Evolutionary conservation across 2,888 invertebrate species (phyloP), one percentile per base, ranked within the genome.

Genomic region (Hanleya hanleyi): DNA sequence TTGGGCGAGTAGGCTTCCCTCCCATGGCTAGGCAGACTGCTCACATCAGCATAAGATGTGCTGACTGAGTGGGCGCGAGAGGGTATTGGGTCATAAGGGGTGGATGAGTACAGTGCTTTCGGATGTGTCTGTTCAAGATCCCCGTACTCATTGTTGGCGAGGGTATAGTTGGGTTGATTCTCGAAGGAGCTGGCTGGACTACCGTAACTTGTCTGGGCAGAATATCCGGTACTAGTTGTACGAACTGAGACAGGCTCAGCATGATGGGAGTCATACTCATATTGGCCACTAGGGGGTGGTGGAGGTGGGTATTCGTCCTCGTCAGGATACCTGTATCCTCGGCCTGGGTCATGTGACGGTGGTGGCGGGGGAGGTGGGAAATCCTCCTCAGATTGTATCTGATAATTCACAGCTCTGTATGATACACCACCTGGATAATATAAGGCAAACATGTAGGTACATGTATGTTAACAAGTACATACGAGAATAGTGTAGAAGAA

Each of bases 251-350:
- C 57, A 22, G 57, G 57, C 4, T 29, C 22, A 15, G 22, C 29
- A 26, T 18, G 51, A 9, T 57, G 57, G 18, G 57, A 57, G 22
- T 18, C 26, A 26, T 57, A 57, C 26, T 57, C 22, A 22, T 57
- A 29, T 4, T 29, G 29, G 2, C 57, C 57, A n/a, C n/a, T n/a
- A 4, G 57, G 57, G 26, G 57, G 57, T 29, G 57, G 57, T 18
- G 57, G 57, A 57, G 57, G 57, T 29, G 57, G 57, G 32, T 57
- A 57, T n/a, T n/a, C n/a, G 32, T 57, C 57, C 22, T 57, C 57
- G 9, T 57, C 57, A 29, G 57, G 4, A 9, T 57, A 57, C 9
- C 41, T 41, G 57, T 57, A 57, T 15, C 22, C 7, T 15, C 57
- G 57, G 57, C 57, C 9, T 9, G 22, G 57, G 22, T 57, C 57